Base-by-base conservation (phyloP, 2,888 invertebrate species). In the Epiperipatus broadwayi region DNA sequence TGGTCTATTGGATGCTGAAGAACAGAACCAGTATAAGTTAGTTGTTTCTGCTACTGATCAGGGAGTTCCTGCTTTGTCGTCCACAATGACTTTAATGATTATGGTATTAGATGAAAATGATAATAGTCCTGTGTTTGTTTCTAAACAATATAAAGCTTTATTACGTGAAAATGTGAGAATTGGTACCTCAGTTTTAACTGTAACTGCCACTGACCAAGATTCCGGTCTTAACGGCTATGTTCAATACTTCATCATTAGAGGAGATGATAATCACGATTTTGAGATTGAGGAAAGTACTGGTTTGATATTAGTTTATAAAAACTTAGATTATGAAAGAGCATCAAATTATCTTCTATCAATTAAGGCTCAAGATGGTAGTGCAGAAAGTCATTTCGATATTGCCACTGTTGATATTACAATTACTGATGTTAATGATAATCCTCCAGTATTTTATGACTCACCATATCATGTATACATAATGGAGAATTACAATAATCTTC, bases 101-200 rank as follows among this genome's bases (percentile, higher is more conserved):
- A 69, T 69, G 48, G 72, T 87, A 43, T 63, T 80, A 35, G 85
- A 85, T 56, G 81, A 81, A 58, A 85, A 85, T 58, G 85, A 85
- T 55, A 84, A 84, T 54, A 76, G 78, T 44, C 85, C 85, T 0
- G 71, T 79, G 3, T 85, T 85, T 56, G 78, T 83, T 56, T 54
- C 52, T 4, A 75, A 78, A 52, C 81, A 83, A 55, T 87, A 85
- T 55, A 80, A 80, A 44, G 80, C 85, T 1, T 76, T 78, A 2
- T 77, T 87, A 21, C 78, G 81, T 0, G 91, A 91, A 64, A 84
- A 89, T 59, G 80, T 84, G n/a, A 78, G 79, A 47, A 80, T 87
- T 48, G 91, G 89, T 4, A 79, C 80, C 29, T 83, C 78, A 56
- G 79, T 91, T 1, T 59, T 87, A 28, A 5, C 12, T 37, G 40